Base-by-base conservation (phyloP, 1,140 invertebrate genomes). In the Teleopsis dalmanni region DNA sequence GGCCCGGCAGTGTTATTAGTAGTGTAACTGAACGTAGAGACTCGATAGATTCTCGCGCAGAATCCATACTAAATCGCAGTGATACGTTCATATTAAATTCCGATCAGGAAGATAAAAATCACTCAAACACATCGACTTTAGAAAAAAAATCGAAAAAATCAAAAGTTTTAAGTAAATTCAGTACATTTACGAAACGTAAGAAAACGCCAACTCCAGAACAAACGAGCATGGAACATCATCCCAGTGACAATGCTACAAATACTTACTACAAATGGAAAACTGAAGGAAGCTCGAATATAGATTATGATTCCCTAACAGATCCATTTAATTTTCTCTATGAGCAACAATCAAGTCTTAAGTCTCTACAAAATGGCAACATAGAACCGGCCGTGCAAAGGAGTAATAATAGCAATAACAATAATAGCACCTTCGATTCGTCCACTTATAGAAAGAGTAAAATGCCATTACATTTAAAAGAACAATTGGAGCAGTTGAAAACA, bases 311-410 rank as follows among this genome's bases (percentile, higher is more conserved):
- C 1, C 59, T 67, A 22, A 21, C 61, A 18, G 65, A 68, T 59
- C 65, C 65, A 2, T 68, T 68, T n/a, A 65, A 68, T 21, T 67
- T 67, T 23, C 56, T 68, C 0, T 68, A 68, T 37, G 62, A 68
- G 22, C 64, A 64, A 45, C 63, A 62, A 25, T 56, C 64, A 16
- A 64, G 52, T 14, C 49, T 54, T 5, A 57, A 58, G n/a, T 31
- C 46, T 1, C 35, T 57, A 9, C 59, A 53, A 19, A 40, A 52
- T 16, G 26, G 25, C 9, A n/a, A n/a, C n/a, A n/a, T n/a, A n/a
- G n/a, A n/a, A n/a, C n/a, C n/a, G n/a, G n/a, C n/a, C n/a, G n/a
- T n/a, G n/a, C n/a, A n/a, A n/a, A n/a, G n/a, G n/a, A 14, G 34
- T 3, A 18, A 13, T 31, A 2, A 13, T 22, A 40, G 47, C 21